Base-by-base conservation (phyloP, 2,797 vertebrate species). In the Notolabrus celidotus region DNA sequence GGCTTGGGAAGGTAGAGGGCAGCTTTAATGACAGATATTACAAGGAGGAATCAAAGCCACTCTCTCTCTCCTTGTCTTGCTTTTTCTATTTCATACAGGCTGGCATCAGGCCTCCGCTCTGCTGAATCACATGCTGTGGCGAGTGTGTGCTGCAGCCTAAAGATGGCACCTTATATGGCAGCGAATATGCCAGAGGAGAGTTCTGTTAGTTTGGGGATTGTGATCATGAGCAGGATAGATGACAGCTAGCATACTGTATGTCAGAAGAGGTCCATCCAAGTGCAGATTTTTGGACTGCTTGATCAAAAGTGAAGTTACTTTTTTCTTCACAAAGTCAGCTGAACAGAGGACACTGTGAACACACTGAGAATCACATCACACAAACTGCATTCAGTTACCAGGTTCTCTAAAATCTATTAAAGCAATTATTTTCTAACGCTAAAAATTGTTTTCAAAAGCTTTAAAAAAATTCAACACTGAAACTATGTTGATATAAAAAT, bases 111-210 rank as follows among this genome's bases (percentile, higher is more conserved):
- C 67, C 62, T 52, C 45, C 53, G 3, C 38, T 25, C 66, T 12
- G 57, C 71, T 59, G 56, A 67, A 76, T 82, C 67, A 62, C 71
- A 60, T 39, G 57, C 65, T 42, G 72, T 15, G 36, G 45, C 17
- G 66, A 64, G 69, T 29, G 63, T 51, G 56, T 6, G 55, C 66
- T 51, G 25, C 31, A 45, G 54, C 56, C 65, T 61, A 55, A n/a
- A 77, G 75, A 86, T 80, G 79, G 80, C 4, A 76, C 90, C 92
- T 92, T 91, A 92, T 89, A 92, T 84, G 91, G 90, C 74, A 85
- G 74, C 54, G n/a, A 36, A 66, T 39, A 29, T 62, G 71, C 41
- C 61, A 56, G 66, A 31, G 69, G 46, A 52, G 68, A 70, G 62
- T 70, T 68, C 25, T 71, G 68, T 42, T 39, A 25, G 65, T 71